Conservation (phyloP, 2,797 vertebrate species). For the Eulemur coronatus region DNA sequence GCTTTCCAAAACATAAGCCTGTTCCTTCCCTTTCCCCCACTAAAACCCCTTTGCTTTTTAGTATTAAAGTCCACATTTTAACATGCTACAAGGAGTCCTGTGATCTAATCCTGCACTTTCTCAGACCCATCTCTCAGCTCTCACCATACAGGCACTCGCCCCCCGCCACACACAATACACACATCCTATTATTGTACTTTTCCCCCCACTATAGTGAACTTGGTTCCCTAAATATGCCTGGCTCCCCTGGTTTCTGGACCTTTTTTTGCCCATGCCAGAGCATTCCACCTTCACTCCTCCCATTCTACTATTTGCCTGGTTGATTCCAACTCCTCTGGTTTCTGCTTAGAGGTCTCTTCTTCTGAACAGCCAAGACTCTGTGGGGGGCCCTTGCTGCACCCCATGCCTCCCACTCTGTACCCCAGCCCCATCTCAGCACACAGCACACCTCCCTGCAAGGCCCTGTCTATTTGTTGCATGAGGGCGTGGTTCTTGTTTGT, state of each 20-base stretch:
- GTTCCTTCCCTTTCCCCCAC: not conserved
- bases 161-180: not conserved
- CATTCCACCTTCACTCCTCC: not conserved
- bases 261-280: not conserved
- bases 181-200: not conserved
- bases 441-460: not conserved
- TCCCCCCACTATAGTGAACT: not conserved
- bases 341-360: not conserved
- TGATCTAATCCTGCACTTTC: not conserved
- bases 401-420: accelerated
- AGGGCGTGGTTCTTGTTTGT: not conserved
- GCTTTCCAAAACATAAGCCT: not conserved
- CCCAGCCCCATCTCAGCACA: not conserved
- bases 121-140: not conserved
- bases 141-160: not conserved
- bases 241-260: not conserved
- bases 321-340: not conserved
- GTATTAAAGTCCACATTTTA: not conserved
- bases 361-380: not conserved
- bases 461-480: not conserved
- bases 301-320: not conserved
- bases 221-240: not conserved
- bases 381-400: not conserved
- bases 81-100: not conserved
- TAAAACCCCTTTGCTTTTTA: not conserved